Conservation (phyloP, 2,797 vertebrate species). For the Acomys russatus region DNA sequence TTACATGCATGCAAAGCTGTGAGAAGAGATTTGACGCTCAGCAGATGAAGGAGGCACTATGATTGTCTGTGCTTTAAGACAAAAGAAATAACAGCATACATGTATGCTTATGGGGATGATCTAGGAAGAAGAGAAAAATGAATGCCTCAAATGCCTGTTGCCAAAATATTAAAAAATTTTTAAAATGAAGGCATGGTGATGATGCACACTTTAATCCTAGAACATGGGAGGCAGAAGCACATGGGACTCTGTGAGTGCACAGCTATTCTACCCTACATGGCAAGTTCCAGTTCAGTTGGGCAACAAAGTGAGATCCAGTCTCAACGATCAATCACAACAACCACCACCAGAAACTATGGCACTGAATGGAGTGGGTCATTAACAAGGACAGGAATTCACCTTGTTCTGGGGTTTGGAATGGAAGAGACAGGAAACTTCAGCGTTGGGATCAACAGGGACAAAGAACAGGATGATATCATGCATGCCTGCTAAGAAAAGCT, state of each 20-base stretch:
- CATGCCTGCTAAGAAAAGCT: constrained; percentile 19
- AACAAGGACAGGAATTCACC: not conserved
- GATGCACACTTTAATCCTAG: not conserved
- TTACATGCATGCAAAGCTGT: not conserved
- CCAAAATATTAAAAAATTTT: not conserved
- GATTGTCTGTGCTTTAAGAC: not conserved
- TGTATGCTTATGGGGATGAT: not conserved
- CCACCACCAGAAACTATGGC: not conserved
- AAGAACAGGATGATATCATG: not conserved
- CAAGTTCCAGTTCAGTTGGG: not conserved
- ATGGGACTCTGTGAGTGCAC: not conserved
- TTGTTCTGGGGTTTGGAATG: not conserved
- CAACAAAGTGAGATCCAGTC: not conserved
- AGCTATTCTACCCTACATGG: not conserved
- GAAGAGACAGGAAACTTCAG: not conserved
- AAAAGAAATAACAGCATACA: constrained; percentile 39
- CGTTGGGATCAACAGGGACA: not conserved
- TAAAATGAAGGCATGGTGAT: too few relatives aligned
- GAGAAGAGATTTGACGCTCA: not conserved
- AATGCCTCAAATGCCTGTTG: not conserved
- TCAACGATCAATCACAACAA: not conserved
- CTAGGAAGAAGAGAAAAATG: not conserved
- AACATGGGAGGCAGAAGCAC: not conserved
- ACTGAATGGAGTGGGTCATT: not conserved
- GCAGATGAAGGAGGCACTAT: not conserved